Conservation (phyloP, 2,113 vertebrate genomes). For the human (Homo sapiens) region GRCh38 chr3:126733501-126734000, state of each 20-base stretch:
- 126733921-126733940: not conserved
- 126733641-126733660: not conserved
- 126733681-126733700: not conserved
- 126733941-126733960: not conserved
- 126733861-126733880: not conserved
- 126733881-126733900: not conserved
- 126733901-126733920: not conserved
- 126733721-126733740: not conserved
- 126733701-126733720: not conserved
- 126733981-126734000: not conserved
- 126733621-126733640: not conserved
- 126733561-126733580: not conserved
- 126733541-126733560: not conserved
- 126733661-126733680: not conserved
- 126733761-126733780: not conserved
- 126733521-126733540: not conserved
- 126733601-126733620: not conserved
- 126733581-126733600: not conserved
- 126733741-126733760: not conserved
- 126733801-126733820: not conserved
- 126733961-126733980: not conserved
- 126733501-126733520: not conserved
- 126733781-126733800: slow-evolving; percentile 22
- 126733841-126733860: not conserved
- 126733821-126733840: not conserved